Conservation (phyloP, 2,797 vertebrate genomes). For the Picus viridis region DNA sequence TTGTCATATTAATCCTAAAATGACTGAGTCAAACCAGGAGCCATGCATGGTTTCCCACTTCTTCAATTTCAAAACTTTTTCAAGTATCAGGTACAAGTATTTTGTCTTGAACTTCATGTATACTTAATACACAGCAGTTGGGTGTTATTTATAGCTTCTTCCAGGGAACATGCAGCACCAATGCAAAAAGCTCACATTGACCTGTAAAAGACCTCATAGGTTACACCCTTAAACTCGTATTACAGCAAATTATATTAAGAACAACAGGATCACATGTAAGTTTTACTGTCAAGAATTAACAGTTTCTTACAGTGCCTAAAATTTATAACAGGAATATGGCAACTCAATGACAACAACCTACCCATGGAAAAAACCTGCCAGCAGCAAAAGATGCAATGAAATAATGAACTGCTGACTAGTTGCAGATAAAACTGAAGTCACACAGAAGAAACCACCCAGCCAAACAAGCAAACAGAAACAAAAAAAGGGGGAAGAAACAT, state of each 20-base stretch:
- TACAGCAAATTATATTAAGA: background rate
- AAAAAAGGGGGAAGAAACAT: too few relatives aligned
- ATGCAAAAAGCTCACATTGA: background rate
- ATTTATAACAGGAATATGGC: background rate
- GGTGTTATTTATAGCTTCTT: background rate
- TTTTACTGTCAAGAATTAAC: background rate
- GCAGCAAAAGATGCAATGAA: background rate
- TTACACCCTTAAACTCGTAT: background rate
- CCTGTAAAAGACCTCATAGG: background rate
- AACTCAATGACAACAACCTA: background rate
- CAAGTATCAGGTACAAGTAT: background rate
- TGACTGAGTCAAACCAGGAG: background rate
- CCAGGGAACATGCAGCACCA: background rate
- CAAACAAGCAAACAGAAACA: too few relatives aligned
- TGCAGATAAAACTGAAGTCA: background rate
- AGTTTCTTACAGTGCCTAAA: background rate
- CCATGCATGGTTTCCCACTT: background rate
- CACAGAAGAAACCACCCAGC: background rate
- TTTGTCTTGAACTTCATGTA: background rate
- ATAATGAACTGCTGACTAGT: background rate
- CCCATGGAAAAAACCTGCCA: background rate
- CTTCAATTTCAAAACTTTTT: slow-evolving; percentile 9
- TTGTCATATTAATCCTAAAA: background rate
- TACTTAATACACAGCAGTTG: background rate
- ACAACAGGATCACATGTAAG: background rate